Evolutionary conservation across 1,140 invertebrate species (phyloP).

Genomic region (Drosophila kikkawai): DNA sequence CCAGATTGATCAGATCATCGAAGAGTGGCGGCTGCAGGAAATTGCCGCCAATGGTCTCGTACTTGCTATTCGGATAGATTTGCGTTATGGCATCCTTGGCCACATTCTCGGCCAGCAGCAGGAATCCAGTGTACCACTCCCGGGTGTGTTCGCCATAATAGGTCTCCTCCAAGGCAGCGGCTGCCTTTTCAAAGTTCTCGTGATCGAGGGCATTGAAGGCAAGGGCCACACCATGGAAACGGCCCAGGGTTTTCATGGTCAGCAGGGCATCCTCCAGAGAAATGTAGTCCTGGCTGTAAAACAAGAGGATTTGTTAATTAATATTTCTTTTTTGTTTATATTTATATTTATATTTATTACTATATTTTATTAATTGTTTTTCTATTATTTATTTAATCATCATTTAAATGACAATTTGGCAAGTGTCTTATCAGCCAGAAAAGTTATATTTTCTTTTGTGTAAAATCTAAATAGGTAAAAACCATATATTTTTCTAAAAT

Average conservation of each 20-base stretch:
- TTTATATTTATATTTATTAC: too few relatives aligned
- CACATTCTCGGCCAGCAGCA: conserved; percentile 86
- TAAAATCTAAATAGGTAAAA: not conserved
- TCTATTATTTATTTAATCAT: too few relatives aligned
- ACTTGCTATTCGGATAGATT: conserved; percentile 87
- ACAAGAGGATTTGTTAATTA: not conserved
- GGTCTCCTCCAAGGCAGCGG: conserved; percentile 76
- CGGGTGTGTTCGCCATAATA: conserved; percentile 87
- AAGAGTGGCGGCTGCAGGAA: conserved; percentile 86
- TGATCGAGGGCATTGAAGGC: conserved; percentile 88
- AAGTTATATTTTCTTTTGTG: too few relatives aligned
- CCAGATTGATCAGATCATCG: conserved; percentile 77
- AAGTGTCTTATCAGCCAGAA: too few relatives aligned
- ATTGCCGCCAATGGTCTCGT: conserved; percentile 86
- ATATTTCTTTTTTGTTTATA: too few relatives aligned
- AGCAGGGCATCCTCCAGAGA: conserved; percentile 74
- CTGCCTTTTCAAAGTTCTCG: conserved; percentile 86
- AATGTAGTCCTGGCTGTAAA: conserved; percentile 66
- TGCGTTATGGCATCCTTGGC: conserved; percentile 88
- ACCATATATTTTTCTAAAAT: not conserved
- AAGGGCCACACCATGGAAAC: conserved; percentile 89
- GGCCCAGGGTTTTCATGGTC: conserved; percentile 88
- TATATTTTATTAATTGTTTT: too few relatives aligned
- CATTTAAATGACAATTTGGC: too few relatives aligned
- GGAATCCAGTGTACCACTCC: conserved; percentile 88